Conservation (phyloP, 2,888 invertebrate genomes). For the Polymixis flavicincta region DNA sequence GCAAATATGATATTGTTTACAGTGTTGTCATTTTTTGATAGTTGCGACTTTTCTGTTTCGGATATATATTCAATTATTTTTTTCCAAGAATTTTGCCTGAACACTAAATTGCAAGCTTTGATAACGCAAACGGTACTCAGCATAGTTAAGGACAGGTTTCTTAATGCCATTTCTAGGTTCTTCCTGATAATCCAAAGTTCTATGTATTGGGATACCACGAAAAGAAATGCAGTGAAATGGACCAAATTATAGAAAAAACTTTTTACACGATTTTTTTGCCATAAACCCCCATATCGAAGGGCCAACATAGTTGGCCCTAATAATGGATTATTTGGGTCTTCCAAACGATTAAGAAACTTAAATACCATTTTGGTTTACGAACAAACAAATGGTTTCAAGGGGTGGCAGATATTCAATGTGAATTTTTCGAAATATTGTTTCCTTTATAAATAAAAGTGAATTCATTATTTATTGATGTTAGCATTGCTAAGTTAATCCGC, state of each 20-base stretch:
- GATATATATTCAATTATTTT: conserved; percentile 77
- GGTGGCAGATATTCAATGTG: conserved; percentile 19
- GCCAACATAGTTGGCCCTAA: conserved; percentile 78
- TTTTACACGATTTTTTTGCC: conserved; percentile 71
- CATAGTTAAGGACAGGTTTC: conserved; percentile 83
- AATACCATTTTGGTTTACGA: conserved; percentile 52
- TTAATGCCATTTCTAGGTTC: conserved; percentile 76
- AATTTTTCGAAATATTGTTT: not conserved
- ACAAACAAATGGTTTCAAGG: not conserved
- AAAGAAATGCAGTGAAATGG: conserved; percentile 74
- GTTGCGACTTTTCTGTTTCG: conserved; percentile 74
- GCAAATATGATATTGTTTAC: conserved; percentile 70
- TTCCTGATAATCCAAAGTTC: conserved; percentile 81
- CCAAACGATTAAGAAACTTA: conserved; percentile 57
- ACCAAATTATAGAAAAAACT: conserved; percentile 69
- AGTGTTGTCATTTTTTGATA: conserved; percentile 67
- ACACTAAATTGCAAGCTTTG: conserved; percentile 80
- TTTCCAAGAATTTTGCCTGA: conserved; percentile 80
- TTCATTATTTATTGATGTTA: conserved; percentile 30
- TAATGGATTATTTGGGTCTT: conserved; percentile 73
- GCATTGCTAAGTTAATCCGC: conserved; percentile 14
- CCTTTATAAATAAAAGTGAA: not conserved
- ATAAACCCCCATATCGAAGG: conserved; percentile 78
- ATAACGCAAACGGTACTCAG: conserved; percentile 81
- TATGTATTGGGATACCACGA: conserved; percentile 80